Conservation (phyloP, 1,140 invertebrate genomes). For the Penaeus indicus region DNA sequence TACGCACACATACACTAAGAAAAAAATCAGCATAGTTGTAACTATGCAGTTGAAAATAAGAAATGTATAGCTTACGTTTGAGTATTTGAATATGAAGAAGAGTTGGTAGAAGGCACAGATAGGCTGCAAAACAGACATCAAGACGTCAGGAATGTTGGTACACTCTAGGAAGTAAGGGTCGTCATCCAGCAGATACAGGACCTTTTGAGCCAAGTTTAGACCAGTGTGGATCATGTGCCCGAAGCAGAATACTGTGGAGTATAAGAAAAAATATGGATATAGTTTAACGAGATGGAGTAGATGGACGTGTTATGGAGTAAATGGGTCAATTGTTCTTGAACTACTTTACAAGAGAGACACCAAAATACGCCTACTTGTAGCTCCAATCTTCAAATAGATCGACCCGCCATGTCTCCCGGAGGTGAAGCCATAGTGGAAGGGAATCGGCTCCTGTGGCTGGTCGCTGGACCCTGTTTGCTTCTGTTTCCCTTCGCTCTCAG, state of each 20-base stretch:
- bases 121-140: constrained; percentile 76
- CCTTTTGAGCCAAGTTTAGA: constrained; percentile 77
- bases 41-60: neutral
- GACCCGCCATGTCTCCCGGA: constrained; percentile 76
- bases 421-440: constrained; percentile 67
- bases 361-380: constrained; percentile 73
- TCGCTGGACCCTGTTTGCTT: too few species aligned
- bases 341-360: too few species aligned
- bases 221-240: constrained; percentile 80
- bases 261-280: too few species aligned
- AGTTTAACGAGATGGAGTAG: too few species aligned
- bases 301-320: too few species aligned
- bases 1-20: too few species aligned
- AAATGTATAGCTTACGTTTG: constrained; percentile 75
- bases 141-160: constrained; percentile 71
- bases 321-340: too few species aligned
- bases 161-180: constrained; percentile 72
- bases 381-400: constrained; percentile 81
- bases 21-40: too few species aligned
- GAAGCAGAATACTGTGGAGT: constrained; percentile 77
- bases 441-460: neutral
- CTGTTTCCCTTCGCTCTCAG: neutral
- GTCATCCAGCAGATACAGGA: constrained; percentile 73
- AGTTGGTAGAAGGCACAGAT: constrained; percentile 80
- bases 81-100: constrained; percentile 83